Percentiles rank a stretch among this genome's conserved stretches.
Conservation (phyloP, 2,797 vertebrate species). For the Loriculus beryllinus region DNA sequence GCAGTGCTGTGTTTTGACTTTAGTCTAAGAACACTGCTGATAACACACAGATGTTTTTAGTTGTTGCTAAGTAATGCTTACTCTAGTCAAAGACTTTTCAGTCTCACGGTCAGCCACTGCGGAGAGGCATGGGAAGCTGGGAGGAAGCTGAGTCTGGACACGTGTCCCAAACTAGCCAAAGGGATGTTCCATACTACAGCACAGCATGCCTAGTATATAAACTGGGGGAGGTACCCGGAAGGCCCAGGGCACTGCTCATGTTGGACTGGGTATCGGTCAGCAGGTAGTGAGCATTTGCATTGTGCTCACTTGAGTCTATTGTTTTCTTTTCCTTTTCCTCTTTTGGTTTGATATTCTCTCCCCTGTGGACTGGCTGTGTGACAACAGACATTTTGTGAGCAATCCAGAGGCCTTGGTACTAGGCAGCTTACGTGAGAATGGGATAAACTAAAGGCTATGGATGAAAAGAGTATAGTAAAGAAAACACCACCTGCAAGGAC, state of each 20-base stretch:
- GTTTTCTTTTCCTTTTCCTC: not conserved
- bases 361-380: too few relatives aligned
- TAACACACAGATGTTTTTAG: not conserved
- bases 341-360: not conserved
- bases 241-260: not conserved
- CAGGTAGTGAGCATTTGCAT: not conserved
- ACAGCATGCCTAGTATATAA: not conserved
- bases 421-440: too few relatives aligned
- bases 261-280: not conserved
- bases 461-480: too few relatives aligned
- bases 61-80: not conserved
- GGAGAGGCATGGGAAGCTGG: not conserved
- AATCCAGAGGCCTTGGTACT: too few relatives aligned
- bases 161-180: not conserved
- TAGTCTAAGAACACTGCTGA: not conserved
- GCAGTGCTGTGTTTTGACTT: not conserved
- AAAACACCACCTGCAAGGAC: too few relatives aligned
- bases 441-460: too few relatives aligned
- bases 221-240: not conserved
- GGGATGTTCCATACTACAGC: not conserved
- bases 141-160: not conserved
- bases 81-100: not conserved
- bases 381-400: too few relatives aligned
- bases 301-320: not conserved
- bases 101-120: not conserved